Percentiles rank a stretch among this genome's conserved stretches.
phyloP scores from a whole-genome alignment of 2,113 vertebrate genomes.

The Gasterosteus aculeatus region DNA sequence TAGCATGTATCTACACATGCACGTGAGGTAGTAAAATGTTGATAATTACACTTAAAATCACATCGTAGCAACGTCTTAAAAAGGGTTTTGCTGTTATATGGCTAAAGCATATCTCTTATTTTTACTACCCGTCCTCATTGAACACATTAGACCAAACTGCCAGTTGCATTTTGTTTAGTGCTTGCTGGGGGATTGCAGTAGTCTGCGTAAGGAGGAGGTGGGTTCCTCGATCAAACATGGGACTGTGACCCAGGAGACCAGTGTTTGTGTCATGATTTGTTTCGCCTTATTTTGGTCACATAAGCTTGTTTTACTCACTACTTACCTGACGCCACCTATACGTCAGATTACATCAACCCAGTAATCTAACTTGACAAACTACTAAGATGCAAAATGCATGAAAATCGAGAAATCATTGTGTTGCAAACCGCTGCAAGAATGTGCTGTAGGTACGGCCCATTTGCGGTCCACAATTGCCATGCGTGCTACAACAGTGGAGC shows the following conservation, averaged over 20 bases:
- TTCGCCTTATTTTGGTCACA: neutral
- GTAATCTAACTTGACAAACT: neutral
- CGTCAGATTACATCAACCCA: neutral
- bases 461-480: neutral
- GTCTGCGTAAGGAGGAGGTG: neutral
- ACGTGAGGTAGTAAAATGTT: neutral
- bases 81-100: neutral
- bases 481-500: neutral
- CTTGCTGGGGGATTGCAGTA: neutral
- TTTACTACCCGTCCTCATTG: neutral
- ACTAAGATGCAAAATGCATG: neutral
- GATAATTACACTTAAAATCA: neutral
- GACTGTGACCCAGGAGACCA: neutral
- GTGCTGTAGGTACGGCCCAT: neutral
- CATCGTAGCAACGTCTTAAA: neutral
- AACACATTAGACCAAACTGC: neutral
- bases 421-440: neutral
- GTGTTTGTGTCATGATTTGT: neutral
- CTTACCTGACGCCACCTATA: neutral
- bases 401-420: neutral
- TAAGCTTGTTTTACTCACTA: neutral
- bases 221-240: neutral
- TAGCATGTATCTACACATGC: neutral
- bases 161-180: neutral
- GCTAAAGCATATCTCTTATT: neutral